These are phyloP conservation scores for Pampusana beccarii DNA, from an alignment of 2,113 vertebrate species.

Conservation along the genomic window DNA sequence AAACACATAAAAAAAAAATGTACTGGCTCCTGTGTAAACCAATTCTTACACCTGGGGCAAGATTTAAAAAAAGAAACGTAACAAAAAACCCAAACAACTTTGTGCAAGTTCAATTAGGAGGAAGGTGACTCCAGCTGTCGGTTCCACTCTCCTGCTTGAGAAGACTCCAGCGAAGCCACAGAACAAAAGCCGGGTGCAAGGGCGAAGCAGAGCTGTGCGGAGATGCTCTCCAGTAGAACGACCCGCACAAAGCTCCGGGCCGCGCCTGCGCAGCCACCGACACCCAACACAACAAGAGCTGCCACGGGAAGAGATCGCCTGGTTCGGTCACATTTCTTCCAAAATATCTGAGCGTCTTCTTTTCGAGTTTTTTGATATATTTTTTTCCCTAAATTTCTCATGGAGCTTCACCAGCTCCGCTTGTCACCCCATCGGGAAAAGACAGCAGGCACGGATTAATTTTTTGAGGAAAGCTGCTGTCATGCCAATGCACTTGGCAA, in stretches of 20 bases:
- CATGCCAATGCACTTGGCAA: conserved; percentile 58
- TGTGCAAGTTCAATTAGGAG: neutral
- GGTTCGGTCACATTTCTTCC: neutral
- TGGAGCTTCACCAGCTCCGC: neutral
- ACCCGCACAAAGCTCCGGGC: neutral
- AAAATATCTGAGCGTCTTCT: neutral
- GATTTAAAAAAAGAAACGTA: neutral
- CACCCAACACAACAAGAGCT: neutral
- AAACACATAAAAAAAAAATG: neutral
- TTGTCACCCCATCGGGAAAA: conserved; percentile 27
- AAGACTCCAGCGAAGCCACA: neutral
- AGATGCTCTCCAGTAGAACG: neutral
- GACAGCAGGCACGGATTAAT: conserved; percentile 56
- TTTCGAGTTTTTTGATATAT: neutral
- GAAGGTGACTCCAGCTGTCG: neutral
- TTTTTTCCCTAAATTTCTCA: neutral
- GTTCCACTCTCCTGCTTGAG: neutral
- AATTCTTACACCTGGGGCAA: neutral
- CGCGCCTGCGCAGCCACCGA: accelerated
- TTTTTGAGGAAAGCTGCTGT: conserved; percentile 55
- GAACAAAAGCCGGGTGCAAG: neutral
- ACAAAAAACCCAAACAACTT: neutral
- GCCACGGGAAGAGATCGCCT: too few species aligned
- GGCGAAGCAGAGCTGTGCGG: neutral
- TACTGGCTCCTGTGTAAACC: neutral